phyloP scores from a whole-genome alignment of 1,140 invertebrate species.

The Drosophila ambigua region DNA sequence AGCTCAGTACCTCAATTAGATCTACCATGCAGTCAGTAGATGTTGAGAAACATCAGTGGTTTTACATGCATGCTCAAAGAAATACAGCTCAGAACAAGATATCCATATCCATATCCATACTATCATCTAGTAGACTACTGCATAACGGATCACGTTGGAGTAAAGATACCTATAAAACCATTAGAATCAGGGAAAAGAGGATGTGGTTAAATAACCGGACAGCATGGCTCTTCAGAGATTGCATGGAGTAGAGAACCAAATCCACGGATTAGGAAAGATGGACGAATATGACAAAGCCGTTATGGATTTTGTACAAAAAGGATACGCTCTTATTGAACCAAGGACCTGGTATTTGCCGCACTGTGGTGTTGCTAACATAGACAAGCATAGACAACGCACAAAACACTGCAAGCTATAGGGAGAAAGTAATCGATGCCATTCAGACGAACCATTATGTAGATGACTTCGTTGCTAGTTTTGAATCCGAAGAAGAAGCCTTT shows the following conservation, averaged over 20 bases:
- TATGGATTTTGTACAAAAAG: background rate
- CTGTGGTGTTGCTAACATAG: background rate
- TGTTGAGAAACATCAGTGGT: too few species aligned
- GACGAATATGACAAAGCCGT: background rate
- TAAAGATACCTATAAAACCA: too few species aligned
- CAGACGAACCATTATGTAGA: conserved; percentile 75
- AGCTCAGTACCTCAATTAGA: too few species aligned
- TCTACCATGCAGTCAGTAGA: background rate
- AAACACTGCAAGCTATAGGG: conserved; percentile 24
- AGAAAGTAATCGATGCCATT: conserved; percentile 63
- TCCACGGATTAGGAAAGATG: background rate
- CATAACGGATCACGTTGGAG: too few species aligned
- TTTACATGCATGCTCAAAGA: too few species aligned
- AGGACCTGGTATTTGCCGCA: background rate
- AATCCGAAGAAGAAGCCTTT: conserved; percentile 49
- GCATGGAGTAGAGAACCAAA: background rate
- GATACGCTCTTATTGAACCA: background rate
- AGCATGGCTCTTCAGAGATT: background rate
- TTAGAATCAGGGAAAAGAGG: background rate
- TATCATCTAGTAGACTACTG: too few species aligned
- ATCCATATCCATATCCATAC: too few species aligned
- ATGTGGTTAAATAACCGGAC: background rate
- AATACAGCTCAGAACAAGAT: too few species aligned
- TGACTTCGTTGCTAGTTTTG: conserved; percentile 74
- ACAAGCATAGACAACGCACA: too few species aligned